Base-by-base conservation (phyloP, 23 tunicate genomes). In the Diplosoma virens region DNA sequence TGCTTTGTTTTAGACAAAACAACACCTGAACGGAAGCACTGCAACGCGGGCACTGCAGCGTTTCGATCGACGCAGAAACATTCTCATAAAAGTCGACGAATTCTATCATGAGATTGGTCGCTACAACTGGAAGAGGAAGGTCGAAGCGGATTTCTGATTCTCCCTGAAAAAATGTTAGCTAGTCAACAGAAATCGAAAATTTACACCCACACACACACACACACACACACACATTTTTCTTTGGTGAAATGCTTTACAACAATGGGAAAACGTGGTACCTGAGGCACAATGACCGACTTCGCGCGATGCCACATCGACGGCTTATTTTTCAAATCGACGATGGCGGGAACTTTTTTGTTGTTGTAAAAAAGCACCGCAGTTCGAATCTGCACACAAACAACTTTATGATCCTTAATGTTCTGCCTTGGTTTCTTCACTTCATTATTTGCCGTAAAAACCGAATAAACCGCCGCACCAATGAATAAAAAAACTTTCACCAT, bases 231-330 rank as follows among this genome's bases (percentile, higher is more conserved):
- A n/a, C n/a, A n/a, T n/a, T n/a, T n/a, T n/a, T n/a, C n/a, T n/a
- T n/a, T n/a, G n/a, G n/a, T n/a, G n/a, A n/a, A n/a, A n/a, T n/a
- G n/a, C n/a, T n/a, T n/a, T n/a, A n/a, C n/a, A n/a, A n/a, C n/a
- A n/a, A n/a, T n/a, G n/a, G n/a, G n/a, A n/a, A n/a, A n/a, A n/a
- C n/a, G n/a, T n/a, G n/a, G n/a, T 36, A 86, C 92, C 77, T 86
- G 84, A 0, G 92, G 92, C 30, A 85, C 79, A 22, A 79, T 84
- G 47, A 92, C 75, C 28, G 76, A 77, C 37, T 85, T 81, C n/a
- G 97, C 97, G 29, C 84, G 65, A 56, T 82, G 86, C 98, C 98
- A 93, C 86, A 93, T 71, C 14, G 90, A 41, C 20, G 98, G 98
- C 22, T 86, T 86, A 66, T 93, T 93, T 71, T 93, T 93, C 72